Conservation (phyloP, 2,113 vertebrate species). For the Anthoscopus minutus region DNA sequence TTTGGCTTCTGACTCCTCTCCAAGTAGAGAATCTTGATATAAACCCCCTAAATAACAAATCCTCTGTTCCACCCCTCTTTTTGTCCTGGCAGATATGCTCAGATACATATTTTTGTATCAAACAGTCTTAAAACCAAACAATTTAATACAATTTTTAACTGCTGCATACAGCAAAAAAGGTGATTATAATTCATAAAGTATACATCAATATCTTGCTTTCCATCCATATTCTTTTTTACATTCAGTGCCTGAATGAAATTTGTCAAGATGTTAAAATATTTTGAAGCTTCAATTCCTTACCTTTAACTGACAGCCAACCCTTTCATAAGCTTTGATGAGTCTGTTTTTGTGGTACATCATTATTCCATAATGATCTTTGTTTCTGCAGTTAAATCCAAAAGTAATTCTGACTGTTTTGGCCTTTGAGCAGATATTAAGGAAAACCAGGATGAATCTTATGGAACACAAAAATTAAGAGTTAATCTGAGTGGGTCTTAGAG, state of each 20-base stretch:
- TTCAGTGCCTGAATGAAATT: background rate
- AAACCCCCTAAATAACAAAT: background rate
- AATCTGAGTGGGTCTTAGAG: background rate
- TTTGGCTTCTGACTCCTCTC: background rate
- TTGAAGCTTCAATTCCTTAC: constrained; percentile 64
- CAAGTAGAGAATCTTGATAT: background rate
- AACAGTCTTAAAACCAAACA: background rate
- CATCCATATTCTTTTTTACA: background rate
- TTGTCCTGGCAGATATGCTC: background rate
- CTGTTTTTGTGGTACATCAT: constrained; percentile 99
- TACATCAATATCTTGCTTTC: background rate
- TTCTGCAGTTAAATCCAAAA: constrained; percentile 95
- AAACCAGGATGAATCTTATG: background rate
- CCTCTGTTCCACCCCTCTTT: background rate
- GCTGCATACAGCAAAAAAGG: background rate
- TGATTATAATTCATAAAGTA: background rate
- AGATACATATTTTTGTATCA: background rate
- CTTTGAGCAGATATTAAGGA: constrained; percentile 68
- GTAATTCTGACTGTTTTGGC: constrained; percentile 81
- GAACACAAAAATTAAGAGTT: background rate
- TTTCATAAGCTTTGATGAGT: constrained; percentile 93
- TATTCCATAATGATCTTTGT: constrained; percentile 93
- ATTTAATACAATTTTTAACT: background rate
- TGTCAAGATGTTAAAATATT: background rate
- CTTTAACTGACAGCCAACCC: constrained; percentile 89